Evolutionary conservation across 2,888 invertebrate species (phyloP).

Genomic region (Ophraella communa): DNA sequence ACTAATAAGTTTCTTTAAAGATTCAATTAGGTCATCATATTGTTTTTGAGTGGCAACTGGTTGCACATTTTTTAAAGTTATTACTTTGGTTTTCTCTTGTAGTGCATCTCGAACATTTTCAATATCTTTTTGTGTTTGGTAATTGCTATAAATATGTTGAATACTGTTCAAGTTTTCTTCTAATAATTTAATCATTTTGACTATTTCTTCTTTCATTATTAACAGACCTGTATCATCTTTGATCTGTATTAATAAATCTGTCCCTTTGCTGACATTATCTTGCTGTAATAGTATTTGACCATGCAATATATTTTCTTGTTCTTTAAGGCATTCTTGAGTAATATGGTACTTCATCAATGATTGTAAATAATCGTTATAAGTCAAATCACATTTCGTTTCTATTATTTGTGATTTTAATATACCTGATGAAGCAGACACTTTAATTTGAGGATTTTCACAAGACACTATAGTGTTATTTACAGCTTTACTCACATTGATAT

Average conservation of each 20-base stretch:
- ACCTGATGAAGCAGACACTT: not conserved
- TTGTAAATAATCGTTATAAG: constrained; percentile 37
- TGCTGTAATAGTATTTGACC: constrained; percentile 33
- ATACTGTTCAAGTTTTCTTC: constrained; percentile 19
- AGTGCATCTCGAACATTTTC: constrained; percentile 12
- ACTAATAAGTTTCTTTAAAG: constrained; percentile 16
- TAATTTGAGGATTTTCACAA: not conserved
- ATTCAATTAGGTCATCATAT: constrained; percentile 27
- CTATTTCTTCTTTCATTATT: constrained; percentile 20
- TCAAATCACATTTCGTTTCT: constrained; percentile 34
- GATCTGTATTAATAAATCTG: constrained; percentile 14
- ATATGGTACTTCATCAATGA: constrained; percentile 34
- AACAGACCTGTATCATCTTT: constrained; percentile 15
- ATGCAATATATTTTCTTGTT: constrained; percentile 26
- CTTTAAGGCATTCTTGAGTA: constrained; percentile 9
- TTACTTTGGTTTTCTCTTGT: constrained; percentile 11
- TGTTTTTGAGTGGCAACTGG: constrained; percentile 30
- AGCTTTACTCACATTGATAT: not conserved
- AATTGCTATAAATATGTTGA: constrained; percentile 7
- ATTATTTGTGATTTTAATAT: not conserved
- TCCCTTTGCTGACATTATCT: constrained; percentile 22
- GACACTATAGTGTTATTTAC: not conserved
- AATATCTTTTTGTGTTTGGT: constrained; percentile 21
- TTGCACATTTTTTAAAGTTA: constrained; percentile 34
- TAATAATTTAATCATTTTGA: constrained; percentile 23